These are phyloP conservation scores for Pterophyllum scalare DNA, from an alignment of 2,113 vertebrate species.

Conservation along the genomic window DNA sequence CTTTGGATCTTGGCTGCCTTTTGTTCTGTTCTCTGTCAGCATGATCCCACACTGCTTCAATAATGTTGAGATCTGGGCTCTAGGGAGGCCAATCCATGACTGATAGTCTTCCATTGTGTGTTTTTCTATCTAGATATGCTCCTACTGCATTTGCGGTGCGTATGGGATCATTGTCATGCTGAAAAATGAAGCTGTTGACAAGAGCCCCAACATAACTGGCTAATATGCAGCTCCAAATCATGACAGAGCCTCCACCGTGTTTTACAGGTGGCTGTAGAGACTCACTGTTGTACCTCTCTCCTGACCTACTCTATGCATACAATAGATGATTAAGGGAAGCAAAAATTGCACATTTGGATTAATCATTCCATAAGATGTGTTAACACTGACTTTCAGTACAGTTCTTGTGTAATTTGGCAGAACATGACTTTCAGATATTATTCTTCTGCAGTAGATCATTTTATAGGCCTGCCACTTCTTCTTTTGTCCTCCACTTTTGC, in stretches of 20 bases:
- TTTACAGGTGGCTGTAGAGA: neutral
- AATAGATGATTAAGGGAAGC: neutral
- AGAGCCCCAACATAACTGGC: neutral
- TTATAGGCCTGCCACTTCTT: neutral
- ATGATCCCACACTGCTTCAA: neutral
- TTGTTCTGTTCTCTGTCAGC: neutral
- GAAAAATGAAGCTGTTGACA: neutral
- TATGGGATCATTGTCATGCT: neutral
- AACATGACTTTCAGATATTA: neutral
- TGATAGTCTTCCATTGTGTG: neutral
- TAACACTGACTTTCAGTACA: neutral
- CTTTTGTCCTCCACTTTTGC: neutral
- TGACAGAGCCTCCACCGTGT: neutral
- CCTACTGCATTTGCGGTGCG: neutral
- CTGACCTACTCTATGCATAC: neutral
- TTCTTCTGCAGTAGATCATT: neutral
- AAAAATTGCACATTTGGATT: neutral
- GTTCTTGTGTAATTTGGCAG: neutral
- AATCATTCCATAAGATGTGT: neutral
- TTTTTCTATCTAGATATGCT: neutral
- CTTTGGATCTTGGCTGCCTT: neutral
- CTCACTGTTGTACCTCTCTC: neutral
- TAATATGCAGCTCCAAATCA: neutral
- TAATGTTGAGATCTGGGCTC: neutral
- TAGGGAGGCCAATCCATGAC: neutral